Conservation (phyloP, 1,140 invertebrate genomes). For the Cyclina sinensis region DNA sequence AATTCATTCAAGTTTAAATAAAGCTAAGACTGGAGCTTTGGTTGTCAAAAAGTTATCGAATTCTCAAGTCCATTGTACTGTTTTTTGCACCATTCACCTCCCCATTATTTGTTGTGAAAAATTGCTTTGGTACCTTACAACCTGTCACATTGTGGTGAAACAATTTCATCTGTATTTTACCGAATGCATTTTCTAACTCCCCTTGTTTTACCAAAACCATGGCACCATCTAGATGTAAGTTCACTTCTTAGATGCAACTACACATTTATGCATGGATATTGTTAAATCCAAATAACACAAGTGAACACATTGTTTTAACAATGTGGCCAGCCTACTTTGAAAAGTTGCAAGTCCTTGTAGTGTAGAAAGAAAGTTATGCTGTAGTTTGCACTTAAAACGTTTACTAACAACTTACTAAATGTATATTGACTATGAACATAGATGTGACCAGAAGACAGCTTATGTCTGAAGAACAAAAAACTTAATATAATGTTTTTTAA, state of each 20-base stretch:
- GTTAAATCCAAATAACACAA: slow-evolving; percentile 41
- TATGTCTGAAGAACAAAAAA: no score
- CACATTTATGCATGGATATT: slow-evolving; percentile 34
- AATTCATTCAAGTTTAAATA: no score
- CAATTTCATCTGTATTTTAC: background rate
- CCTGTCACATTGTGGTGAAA: slow-evolving; percentile 6
- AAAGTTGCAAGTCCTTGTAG: slow-evolving; percentile 2
- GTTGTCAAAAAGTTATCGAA: no score
- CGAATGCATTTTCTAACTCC: slow-evolving; percentile 28
- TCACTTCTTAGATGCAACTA: slow-evolving; percentile 8
- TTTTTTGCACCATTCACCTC: background rate
- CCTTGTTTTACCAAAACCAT: background rate
- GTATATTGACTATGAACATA: background rate
- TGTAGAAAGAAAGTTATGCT: background rate
- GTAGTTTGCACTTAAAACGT: slow-evolving; percentile 25
- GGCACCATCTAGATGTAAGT: background rate
- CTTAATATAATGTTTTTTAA: no score
- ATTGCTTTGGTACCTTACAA: slow-evolving; percentile 14
- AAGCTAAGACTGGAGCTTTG: no score
- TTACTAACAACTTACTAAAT: background rate
- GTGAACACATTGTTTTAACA: slow-evolving; percentile 25
- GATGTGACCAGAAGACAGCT: background rate
- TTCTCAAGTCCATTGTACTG: no score
- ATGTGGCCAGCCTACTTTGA: slow-evolving; percentile 56
- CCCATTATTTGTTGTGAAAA: slow-evolving; percentile 14